These are phyloP conservation scores for Thamnophis elegans DNA, from an alignment of 2,797 vertebrate genomes.

Conservation along the genomic window DNA sequence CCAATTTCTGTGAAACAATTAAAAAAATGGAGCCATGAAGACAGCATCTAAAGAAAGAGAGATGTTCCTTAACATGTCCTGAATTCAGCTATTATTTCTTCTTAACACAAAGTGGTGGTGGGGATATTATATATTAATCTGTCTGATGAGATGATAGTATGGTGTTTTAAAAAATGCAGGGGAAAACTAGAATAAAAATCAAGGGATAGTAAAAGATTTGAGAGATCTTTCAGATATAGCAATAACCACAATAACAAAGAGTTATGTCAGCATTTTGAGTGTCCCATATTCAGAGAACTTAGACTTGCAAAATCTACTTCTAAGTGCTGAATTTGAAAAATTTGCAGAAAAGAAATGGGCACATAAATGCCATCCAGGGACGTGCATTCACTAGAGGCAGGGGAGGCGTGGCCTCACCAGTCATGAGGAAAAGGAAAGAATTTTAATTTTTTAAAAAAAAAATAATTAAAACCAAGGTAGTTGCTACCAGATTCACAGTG, in stretches of 20 bases:
- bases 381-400: no score
- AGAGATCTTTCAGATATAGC: not conserved
- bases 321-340: not conserved
- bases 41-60: not conserved
- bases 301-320: not conserved
- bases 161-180: not conserved
- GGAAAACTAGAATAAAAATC: not conserved
- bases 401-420: no score
- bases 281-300: not conserved
- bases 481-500: no score
- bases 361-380: not conserved
- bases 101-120: not conserved
- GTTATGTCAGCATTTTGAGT: not conserved
- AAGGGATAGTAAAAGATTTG: not conserved
- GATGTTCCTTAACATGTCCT: not conserved
- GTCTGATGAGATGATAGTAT: not conserved
- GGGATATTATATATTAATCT: conserved; percentile 3
- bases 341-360: not conserved
- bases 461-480: no score
- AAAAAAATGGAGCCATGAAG: conserved; percentile 1
- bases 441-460: no score
- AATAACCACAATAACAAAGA: not conserved
- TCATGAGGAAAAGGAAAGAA: no score
- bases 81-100: conserved; percentile 12
- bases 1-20: conserved; percentile 32